Evolutionary conservation across 2,888 invertebrate genomes (phyloP).

Genomic region (Deroplatys truncata): DNA sequence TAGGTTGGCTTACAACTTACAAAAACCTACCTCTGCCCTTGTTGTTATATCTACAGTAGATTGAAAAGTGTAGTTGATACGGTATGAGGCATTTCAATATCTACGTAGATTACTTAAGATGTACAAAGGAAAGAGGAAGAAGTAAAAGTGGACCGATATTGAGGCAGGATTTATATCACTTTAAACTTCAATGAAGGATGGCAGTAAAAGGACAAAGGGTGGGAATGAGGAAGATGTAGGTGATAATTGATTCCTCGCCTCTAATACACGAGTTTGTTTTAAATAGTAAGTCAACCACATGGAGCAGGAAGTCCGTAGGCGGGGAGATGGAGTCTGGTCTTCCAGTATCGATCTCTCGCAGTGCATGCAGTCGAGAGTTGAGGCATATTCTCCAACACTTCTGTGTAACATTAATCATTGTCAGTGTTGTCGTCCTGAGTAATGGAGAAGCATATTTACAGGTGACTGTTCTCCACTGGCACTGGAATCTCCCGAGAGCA

Average conservation of each 20-base stretch:
- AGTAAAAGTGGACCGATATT: background rate
- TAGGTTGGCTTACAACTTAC: too few species aligned
- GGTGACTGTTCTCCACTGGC: background rate
- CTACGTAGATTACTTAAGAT: too few species aligned
- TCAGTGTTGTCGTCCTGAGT: slow-evolving; percentile 13
- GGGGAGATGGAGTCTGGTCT: background rate
- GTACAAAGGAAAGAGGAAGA: background rate
- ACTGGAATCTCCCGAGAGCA: background rate
- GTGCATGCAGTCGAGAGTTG: background rate
- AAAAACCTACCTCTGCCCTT: too few species aligned
- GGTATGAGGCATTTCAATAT: too few species aligned
- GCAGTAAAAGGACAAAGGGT: background rate
- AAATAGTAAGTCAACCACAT: background rate
- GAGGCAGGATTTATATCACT: too few species aligned
- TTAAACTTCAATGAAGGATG: background rate
- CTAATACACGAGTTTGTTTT: background rate
- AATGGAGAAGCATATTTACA: slow-evolving; percentile 15
- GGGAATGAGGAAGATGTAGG: background rate
- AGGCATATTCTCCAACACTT: background rate
- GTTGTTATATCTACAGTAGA: too few species aligned
- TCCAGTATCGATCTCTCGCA: background rate
- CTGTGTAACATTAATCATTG: slow-evolving; percentile 18
- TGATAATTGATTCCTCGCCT: background rate
- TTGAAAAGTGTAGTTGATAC: too few species aligned
- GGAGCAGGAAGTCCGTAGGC: background rate